Evolutionary conservation across 2,113 vertebrate species (phyloP).

Genomic region (Odontophorus gujanensis): DNA sequence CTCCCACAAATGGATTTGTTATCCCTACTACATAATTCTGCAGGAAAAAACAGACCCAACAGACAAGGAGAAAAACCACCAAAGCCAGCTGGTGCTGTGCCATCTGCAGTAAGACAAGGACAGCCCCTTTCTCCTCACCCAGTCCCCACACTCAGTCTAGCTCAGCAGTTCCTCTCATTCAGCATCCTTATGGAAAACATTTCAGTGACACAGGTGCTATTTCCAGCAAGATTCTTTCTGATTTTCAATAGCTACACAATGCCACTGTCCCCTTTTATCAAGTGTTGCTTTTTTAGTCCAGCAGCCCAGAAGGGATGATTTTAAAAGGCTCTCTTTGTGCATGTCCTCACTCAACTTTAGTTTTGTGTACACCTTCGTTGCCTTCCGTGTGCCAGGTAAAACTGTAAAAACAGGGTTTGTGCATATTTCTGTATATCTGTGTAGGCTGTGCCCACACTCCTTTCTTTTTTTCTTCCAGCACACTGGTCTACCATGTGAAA

Average conservation of each 20-base stretch:
- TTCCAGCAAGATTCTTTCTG: not conserved
- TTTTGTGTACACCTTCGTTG: not conserved
- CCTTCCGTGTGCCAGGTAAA: not conserved
- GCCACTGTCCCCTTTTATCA: not conserved
- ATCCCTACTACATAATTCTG: not conserved
- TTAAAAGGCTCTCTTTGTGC: not conserved
- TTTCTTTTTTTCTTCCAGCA: not conserved
- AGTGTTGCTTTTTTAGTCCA: not conserved
- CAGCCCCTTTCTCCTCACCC: not conserved
- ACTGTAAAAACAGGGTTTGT: not conserved
- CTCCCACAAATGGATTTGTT: not conserved
- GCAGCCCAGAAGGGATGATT: not conserved
- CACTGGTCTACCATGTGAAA: not conserved
- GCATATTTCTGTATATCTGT: constrained; percentile 1
- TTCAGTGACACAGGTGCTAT: constrained; percentile 29
- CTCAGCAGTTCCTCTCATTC: not conserved
- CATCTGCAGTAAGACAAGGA: not conserved
- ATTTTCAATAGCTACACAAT: not conserved
- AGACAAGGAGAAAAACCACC: not conserved
- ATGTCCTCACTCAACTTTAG: not conserved
- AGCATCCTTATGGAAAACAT: not conserved
- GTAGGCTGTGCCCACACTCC: not conserved
- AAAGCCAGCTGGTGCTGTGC: not conserved
- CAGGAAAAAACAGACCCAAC: not conserved
- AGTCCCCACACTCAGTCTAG: not conserved